Conservation (phyloP, 2,797 vertebrate species). For the Lemur catta region DNA sequence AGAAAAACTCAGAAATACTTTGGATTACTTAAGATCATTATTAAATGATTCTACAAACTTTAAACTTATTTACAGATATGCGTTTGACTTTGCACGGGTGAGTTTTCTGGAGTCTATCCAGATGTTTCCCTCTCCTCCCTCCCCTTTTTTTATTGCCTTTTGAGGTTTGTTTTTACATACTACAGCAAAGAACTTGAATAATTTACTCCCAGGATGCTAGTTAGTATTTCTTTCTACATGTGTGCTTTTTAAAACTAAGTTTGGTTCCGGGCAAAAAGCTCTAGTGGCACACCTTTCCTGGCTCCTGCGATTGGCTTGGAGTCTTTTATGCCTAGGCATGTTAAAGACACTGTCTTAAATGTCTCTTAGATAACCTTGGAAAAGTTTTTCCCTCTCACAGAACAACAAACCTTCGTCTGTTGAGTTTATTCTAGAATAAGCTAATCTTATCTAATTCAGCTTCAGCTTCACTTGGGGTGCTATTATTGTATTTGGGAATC, state of each 20-base stretch:
- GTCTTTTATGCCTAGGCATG: neutral
- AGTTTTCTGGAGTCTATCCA: conserved; percentile 83
- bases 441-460: neutral
- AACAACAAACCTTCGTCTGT: neutral
- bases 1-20: conserved; percentile 96
- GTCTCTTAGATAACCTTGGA: neutral
- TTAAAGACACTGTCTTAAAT: neutral
- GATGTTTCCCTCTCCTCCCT: neutral
- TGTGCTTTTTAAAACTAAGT: neutral
- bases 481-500: neutral
- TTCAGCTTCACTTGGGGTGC: conserved; percentile 35
- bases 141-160: neutral
- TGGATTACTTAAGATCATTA: conserved; percentile 99
- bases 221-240: conserved; percentile 12
- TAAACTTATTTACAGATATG: conserved; percentile 99
- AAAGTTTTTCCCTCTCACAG: neutral
- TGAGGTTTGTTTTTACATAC: conserved; percentile 35
- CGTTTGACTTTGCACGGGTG: conserved; percentile 99
- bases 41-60: conserved; percentile 98
- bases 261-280: neutral
- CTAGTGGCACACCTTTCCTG: neutral
- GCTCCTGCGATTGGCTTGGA: neutral
- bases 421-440: neutral
- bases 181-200: conserved; percentile 1
- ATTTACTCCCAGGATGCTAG: conserved; percentile 28